Evolutionary conservation across 2,888 invertebrate genomes (phyloP), one percentile per base, ranked within the genome.

Genomic region (Tetragonula carbonaria): DNA sequence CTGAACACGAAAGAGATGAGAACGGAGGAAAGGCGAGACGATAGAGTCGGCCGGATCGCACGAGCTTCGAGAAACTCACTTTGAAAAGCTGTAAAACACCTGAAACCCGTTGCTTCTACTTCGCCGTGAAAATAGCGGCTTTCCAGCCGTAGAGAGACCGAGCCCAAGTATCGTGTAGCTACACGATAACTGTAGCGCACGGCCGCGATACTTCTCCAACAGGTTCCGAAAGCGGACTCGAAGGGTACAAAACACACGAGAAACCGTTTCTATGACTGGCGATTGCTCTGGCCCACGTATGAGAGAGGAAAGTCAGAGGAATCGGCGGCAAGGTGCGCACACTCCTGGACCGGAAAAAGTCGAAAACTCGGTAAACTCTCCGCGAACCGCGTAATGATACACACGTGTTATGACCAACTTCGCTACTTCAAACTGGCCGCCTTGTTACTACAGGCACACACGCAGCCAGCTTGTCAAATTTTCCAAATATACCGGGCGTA

Each of bases 161-260:
- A 80, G 82, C 89, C 86, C 89, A 93, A 92, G 92, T 92, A 92
- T 91, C 86, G 86, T 91, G 88, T 91, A 90, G 88, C 75, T 88
- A 90, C 91, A 87, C 85, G 87, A 88, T 88, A 90, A 85, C 89
- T 81, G 87, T 73, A 65, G 82, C 74, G 62, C 53, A 33, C 45
- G 63, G 57, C 51, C 55, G 66, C 71, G n/a, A 85, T 88, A 84
- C 88, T 89, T 84, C 68, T 45, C 55, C 77, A 51, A 55, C 71
- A 51, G 80, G 72, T 82, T 80, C 78, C 11, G 73, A 50, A 66
- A 65, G 21, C 75, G 85, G 77, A 78, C 72, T 74, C 84, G n/a
- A 66, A 80, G 78, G 78, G 84, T 85, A 82, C 79, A 84, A 63
- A 87, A 82, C 76, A 86, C 73, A 62, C 74, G 80, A 75, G 82